Percentiles rank a stretch among this genome's conserved stretches.
Evolutionary conservation across 2,888 invertebrate species (phyloP).

Genomic region (Drosophila macrospina): DNA sequence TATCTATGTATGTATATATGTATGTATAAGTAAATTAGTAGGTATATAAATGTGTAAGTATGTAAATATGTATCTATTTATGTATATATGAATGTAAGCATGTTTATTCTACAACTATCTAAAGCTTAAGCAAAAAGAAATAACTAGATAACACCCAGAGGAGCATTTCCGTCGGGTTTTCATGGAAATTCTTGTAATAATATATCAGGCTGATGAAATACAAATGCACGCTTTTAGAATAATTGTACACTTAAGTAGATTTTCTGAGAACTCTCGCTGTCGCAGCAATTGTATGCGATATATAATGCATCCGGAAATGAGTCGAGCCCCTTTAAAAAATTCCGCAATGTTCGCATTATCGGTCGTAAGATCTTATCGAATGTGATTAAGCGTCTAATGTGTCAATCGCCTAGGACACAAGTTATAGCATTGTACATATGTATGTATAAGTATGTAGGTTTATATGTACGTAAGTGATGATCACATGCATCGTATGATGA

Average conservation of each 20-base stretch:
- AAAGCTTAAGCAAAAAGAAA: no score
- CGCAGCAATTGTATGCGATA: conserved; percentile 15
- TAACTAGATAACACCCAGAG: not conserved
- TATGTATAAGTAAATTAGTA: no score
- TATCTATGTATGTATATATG: no score
- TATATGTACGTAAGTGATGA: no score
- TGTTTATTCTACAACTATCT: no score
- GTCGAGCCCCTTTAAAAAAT: conserved; percentile 66
- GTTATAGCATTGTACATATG: not conserved
- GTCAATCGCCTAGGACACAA: conserved; percentile 13
- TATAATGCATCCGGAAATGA: conserved; percentile 60
- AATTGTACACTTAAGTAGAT: not conserved
- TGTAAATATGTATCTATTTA: no score
- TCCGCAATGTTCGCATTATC: conserved; percentile 25
- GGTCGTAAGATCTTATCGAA: conserved; percentile 52
- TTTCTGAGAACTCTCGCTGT: conserved; percentile 19
- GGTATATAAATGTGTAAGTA: no score
- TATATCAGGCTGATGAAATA: conserved; percentile 3
- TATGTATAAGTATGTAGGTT: no score
- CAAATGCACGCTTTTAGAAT: no score
- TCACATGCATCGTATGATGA: conserved; percentile 66
- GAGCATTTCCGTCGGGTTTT: conserved; percentile 12
- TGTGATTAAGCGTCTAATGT: conserved; percentile 8
- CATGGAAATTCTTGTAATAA: conserved; percentile 11
- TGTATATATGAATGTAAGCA: no score